Evolutionary conservation across 2,797 vertebrate species (phyloP).

Genomic region (Chaenodraco wilsoni): DNA sequence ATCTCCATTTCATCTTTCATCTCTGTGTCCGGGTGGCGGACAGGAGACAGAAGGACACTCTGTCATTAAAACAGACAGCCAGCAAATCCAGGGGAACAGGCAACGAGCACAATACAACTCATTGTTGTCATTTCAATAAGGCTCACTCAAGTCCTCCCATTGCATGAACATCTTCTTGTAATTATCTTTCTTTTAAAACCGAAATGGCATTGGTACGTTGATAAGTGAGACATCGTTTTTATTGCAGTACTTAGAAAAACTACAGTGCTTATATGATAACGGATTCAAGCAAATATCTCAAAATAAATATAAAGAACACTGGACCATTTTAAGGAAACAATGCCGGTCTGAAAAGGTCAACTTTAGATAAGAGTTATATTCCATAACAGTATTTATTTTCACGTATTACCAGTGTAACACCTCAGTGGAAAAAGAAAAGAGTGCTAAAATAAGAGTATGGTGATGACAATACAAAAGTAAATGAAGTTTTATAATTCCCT

Average conservation of each 20-base stretch:
- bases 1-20: slow-evolving; percentile 86
- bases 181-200: not conserved
- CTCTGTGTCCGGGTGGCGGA: slow-evolving; percentile 71
- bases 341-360: not conserved
- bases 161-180: slow-evolving; percentile 46
- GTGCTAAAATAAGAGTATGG: slow-evolving; percentile 9
- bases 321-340: not conserved
- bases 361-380: not conserved
- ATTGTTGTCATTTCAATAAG: slow-evolving; percentile 73
- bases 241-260: not conserved
- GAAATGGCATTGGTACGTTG: not conserved
- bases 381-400: not conserved
- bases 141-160: slow-evolving; percentile 43
- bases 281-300: not conserved
- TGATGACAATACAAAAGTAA: slow-evolving; percentile 21
- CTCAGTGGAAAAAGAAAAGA: not conserved
- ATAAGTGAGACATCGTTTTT: not conserved
- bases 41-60: slow-evolving; percentile 76
- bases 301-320: no score
- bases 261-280: no score
- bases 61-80: slow-evolving; percentile 76
- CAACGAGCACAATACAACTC: slow-evolving; percentile 66
- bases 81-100: slow-evolving; percentile 58
- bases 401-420: slow-evolving; percentile 3
- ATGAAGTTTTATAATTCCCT: slow-evolving; percentile 44